Evolutionary conservation across 2,113 vertebrate species (phyloP), one percentile per base, ranked within the genome.

Genomic region (Loxodonta africana): DNA sequence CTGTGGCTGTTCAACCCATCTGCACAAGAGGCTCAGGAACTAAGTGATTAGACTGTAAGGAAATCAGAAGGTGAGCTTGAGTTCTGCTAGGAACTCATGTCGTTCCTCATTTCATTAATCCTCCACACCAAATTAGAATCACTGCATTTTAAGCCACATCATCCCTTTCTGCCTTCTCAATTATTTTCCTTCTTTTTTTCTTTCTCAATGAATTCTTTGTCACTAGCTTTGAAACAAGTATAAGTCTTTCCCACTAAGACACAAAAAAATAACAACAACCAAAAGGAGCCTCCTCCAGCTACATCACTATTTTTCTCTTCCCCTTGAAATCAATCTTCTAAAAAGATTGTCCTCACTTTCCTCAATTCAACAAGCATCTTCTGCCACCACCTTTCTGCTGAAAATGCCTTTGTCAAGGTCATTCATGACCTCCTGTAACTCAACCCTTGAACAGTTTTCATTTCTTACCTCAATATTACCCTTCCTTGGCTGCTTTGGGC

Each of bases 181-280:
- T 62, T n/a, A 71, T 18, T 73, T 41, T 74, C 53, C 15, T 69
- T 62, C 30, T 83, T 51, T 28, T 30, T 83, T 48, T 63, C 86
- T 89, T n/a, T 88, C 77, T 53, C n/a, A 26, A 67, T 20, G 25
- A 21, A 67, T 48, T 85, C 15, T 82, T 74, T 88, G 76, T 67
- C 78, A 88, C 65, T 82, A 86, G 67, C 85, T 91, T 88, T 90
- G 46, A 81, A 96, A 86, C 26, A 28, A 23, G 17, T 37, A 60
- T 67, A 51, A 86, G 80, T 41, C 10, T 76, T 92, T 88, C 67
- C 62, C 53, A 71, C 77, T 76, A 83, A 96, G 73, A 83, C 30
- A 41, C 28, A 90, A n/a, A 33, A 82, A 83, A 86, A 37, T 28
- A 77, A 69, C 41, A 92, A 63, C n/a, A 90, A 85, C 15, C 21